Evolutionary conservation across 2,888 invertebrate species (phyloP).

Genomic region (Zhuqinia jingwanae): DNA sequence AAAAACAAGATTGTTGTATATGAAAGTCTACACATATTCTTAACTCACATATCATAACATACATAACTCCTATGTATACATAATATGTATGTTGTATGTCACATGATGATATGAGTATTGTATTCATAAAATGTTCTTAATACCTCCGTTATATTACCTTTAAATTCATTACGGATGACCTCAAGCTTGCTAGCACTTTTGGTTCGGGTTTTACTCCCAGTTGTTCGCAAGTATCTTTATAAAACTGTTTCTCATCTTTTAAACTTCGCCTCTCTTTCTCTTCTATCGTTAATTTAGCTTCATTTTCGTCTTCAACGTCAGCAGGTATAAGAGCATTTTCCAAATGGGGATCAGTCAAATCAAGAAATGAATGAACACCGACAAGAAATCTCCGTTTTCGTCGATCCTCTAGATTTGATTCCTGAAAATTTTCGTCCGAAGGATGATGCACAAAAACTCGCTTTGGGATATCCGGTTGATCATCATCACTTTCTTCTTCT

Average conservation of each 20-base stretch:
- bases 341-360: constrained; percentile 72
- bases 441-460: constrained; percentile 39
- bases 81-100: too few species aligned
- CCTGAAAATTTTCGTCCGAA: constrained; percentile 56
- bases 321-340: constrained; percentile 69
- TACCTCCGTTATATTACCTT: too few species aligned
- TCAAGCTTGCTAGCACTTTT: constrained; percentile 63
- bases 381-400: constrained; percentile 70
- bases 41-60: too few species aligned
- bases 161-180: constrained; percentile 66
- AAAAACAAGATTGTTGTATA: too few species aligned
- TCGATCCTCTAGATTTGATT: constrained; percentile 63
- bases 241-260: constrained; percentile 80
- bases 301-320: constrained; percentile 23
- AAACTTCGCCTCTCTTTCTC: constrained; percentile 75
- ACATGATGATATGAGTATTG: too few species aligned
- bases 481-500: constrained; percentile 40
- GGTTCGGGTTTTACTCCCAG: constrained; percentile 80
- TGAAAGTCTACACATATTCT: too few species aligned
- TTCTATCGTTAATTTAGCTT: constrained; percentile 2
- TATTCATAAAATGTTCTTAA: too few species aligned
- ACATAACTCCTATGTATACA: too few species aligned
- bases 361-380: constrained; percentile 72
- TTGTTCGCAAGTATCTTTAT: constrained; percentile 81
- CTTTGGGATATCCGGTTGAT: constrained; percentile 14